Conservation (phyloP, 2,113 vertebrate genomes). For the Tylochromis polylepis region DNA sequence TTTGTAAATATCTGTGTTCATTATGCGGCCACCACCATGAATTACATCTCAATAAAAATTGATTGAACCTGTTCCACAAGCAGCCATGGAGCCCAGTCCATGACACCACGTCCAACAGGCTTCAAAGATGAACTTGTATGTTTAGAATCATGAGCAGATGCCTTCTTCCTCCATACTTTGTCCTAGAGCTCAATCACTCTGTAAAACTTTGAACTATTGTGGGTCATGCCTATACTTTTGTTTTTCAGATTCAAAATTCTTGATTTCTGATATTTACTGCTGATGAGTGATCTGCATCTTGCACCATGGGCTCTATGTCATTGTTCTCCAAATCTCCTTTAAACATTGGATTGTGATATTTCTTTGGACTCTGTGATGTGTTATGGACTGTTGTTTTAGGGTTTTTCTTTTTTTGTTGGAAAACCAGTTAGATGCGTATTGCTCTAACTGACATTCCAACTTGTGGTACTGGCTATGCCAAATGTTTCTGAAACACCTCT, state of each 20-base stretch:
- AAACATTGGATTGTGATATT: background rate
- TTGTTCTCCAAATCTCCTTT: background rate
- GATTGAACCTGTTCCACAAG: background rate
- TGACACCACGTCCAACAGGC: background rate
- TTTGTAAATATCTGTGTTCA: background rate
- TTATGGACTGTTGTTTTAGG: background rate
- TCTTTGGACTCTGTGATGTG: background rate
- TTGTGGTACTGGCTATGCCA: background rate
- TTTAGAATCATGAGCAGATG: background rate
- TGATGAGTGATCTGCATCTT: background rate
- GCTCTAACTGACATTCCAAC: background rate
- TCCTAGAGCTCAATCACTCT: background rate
- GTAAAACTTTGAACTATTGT: background rate
- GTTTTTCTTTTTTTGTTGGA: background rate
- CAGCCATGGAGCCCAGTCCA: background rate
- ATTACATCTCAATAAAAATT: background rate
- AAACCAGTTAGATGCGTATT: background rate
- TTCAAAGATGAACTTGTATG: background rate
- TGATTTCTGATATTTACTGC: background rate
- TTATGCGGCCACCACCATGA: background rate
- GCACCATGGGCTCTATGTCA: background rate
- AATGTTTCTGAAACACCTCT: background rate
- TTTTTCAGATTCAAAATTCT: background rate
- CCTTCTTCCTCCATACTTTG: background rate
- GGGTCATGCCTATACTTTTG: background rate